A percentile compares a stretch with the other conserved stretches of the same genome.
Evolutionary conservation across 2,888 invertebrate species (phyloP).

Genomic region (Limnephilus lunatus): DNA sequence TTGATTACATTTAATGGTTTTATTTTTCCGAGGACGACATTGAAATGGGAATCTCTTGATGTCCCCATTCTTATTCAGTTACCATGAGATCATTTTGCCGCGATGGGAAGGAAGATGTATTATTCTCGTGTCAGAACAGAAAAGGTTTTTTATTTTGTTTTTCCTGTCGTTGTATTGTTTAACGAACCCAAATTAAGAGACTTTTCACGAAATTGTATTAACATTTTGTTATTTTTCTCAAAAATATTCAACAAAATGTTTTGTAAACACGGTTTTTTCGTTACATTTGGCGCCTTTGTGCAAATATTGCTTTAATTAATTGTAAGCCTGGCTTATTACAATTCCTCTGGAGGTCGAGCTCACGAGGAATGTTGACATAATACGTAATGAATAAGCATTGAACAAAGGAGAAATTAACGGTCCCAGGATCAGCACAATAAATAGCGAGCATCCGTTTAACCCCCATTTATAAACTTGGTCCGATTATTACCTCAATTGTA

Average conservation of each 20-base stretch:
- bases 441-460: neutral
- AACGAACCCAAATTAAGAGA: neutral
- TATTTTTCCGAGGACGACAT: neutral
- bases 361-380: neutral
- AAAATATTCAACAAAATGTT: too few relatives aligned
- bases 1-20: neutral
- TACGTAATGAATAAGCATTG: neutral
- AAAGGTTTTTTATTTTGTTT: neutral
- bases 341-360: neutral
- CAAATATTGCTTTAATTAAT: neutral
- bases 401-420: neutral
- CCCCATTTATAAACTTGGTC: neutral
- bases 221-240: neutral
- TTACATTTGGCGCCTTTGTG: neutral
- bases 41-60: neutral
- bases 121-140: neutral
- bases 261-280: too few relatives aligned
- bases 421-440: neutral
- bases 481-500: neutral
- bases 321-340: neutral
- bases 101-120: neutral
- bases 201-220: neutral
- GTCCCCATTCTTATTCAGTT: neutral
- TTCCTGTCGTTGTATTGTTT: neutral
- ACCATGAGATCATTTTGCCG: neutral